Base-by-base conservation (phyloP, 2,113 vertebrate species). In the Gila orcuttii region DNA sequence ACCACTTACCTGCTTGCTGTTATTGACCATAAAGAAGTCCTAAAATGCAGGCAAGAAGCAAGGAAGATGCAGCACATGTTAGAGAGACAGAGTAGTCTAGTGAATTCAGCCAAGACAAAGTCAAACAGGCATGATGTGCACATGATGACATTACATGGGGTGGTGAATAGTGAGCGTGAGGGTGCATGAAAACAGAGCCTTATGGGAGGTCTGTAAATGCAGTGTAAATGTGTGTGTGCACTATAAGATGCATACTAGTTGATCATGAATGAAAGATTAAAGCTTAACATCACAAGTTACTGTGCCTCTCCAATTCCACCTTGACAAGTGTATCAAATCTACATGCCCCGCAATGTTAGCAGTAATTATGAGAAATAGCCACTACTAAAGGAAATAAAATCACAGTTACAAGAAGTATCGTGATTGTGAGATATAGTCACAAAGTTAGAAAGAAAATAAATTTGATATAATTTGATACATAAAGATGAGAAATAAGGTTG, bases 1-100 rank as follows among this genome's bases (percentile, higher is more conserved):
- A 79, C 57, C 78, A 91, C 98, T 98, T 96, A 99, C 98, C 98
- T 99, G 98, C 94, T 97, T 98, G 96, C 93, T 96, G 97, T 96
- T 97, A 97, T 93, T 97, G 96, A 96, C 97, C 96, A 96, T 94
- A 96, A 97, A 98, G 97, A 99, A 98, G 96, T 99, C 98, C 98
- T 99, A 97, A 91, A 95, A 96, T 69, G 96, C 96, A 97, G 93
- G 96, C 96, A 95, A 95, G 97, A 97, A 96, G 97, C 97, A 96
- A 96, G 96, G 95, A 95, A 97, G 96, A 98, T 94, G 96, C 95
- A 95, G 94, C 94, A 94, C 83, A 94, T 88, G 87, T 96, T 95
- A 96, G 96, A 94, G 93, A 93, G 96, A 96, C 94, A 93, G 68
- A 21, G 95, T 96, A 95, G 93, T 96, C 96, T 96, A 92, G 96